A percentile compares a stretch with the other conserved stretches of the same genome.
phyloP scores from a whole-genome alignment of 2,888 invertebrate genomes.

The Tigriopus californicus region DNA sequence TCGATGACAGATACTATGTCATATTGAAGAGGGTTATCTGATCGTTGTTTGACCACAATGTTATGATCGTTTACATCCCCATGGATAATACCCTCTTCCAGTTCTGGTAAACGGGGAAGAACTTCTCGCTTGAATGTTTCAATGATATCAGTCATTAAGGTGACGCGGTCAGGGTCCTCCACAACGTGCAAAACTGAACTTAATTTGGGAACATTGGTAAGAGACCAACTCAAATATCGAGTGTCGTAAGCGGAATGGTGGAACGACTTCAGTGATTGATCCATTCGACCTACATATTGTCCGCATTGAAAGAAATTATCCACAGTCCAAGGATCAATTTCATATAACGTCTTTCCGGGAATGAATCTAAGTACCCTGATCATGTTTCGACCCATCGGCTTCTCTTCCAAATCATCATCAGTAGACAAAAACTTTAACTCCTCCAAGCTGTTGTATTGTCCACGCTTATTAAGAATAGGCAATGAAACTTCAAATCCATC shows the following conservation, averaged over 20 bases:
- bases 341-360: constrained; percentile 47
- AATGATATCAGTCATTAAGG: constrained; percentile 30
- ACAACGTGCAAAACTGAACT: constrained; percentile 49
- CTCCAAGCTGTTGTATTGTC: constrained; percentile 26
- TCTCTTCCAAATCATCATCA: constrained; percentile 7
- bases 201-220: constrained; percentile 46
- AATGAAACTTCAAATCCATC: constrained; percentile 45
- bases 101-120: constrained; percentile 31
- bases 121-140: constrained; percentile 46
- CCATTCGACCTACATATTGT: constrained; percentile 46
- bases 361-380: constrained; percentile 56
- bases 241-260: constrained; percentile 46
- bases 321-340: constrained; percentile 37
- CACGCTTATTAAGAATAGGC: constrained; percentile 47
- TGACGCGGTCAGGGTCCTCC: constrained; percentile 31
- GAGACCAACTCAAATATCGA: constrained; percentile 56
- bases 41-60: constrained; percentile 38
- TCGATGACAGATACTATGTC: constrained; percentile 54
- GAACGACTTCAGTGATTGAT: constrained; percentile 42
- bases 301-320: constrained; percentile 51
- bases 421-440: no score
- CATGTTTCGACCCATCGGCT: constrained; percentile 32
- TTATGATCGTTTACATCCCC: constrained; percentile 85
- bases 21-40: constrained; percentile 26
- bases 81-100: constrained; percentile 53